These are phyloP conservation scores for Drosophila diplacantha DNA, from an alignment of 2,888 invertebrate species.

Conservation along the genomic window DNA sequence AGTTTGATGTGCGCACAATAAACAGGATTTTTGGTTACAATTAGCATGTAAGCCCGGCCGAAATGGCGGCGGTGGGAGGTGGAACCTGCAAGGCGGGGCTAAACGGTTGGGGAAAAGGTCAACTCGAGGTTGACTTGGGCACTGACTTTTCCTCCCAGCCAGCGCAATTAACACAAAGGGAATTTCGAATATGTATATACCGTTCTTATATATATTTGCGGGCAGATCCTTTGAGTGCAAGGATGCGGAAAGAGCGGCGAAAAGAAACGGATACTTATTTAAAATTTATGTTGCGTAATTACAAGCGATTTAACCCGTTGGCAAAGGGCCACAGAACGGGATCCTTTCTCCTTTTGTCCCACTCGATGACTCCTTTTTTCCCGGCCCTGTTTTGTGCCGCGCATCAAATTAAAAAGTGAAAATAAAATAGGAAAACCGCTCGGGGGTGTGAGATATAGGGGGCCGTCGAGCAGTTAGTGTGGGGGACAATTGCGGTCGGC, in stretches of 20 bases:
- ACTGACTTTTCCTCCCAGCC: slow-evolving; percentile 41
- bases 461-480: slow-evolving; percentile 1
- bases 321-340: slow-evolving; percentile 34
- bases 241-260: slow-evolving; percentile 56
- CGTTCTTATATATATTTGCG: slow-evolving; percentile 13
- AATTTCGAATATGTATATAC: slow-evolving; percentile 34
- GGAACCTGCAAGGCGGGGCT: slow-evolving; percentile 7
- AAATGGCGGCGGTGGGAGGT: slow-evolving; percentile 11
- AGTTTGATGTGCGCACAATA: slow-evolving; percentile 71
- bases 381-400: slow-evolving; percentile 14
- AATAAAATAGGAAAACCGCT: slow-evolving; percentile 33
- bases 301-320: slow-evolving; percentile 72
- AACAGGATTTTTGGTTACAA: slow-evolving; percentile 70
- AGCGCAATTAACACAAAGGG: slow-evolving; percentile 67
- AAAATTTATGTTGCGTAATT: slow-evolving; percentile 74
- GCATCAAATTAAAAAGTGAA: slow-evolving; percentile 45
- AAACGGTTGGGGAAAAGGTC: slow-evolving; percentile 27
- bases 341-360: slow-evolving; percentile 9
- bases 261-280: slow-evolving; percentile 73
- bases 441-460: slow-evolving; percentile 1
- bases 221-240: slow-evolving; percentile 38
- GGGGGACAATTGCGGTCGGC: slow-evolving; percentile 35
- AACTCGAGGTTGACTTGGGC: slow-evolving; percentile 34
- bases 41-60: slow-evolving; percentile 62
- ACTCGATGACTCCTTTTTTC: slow-evolving; percentile 14